These are phyloP conservation scores for Haemorhous mexicanus DNA, from an alignment of 2,113 vertebrate species.

Conservation along the genomic window DNA sequence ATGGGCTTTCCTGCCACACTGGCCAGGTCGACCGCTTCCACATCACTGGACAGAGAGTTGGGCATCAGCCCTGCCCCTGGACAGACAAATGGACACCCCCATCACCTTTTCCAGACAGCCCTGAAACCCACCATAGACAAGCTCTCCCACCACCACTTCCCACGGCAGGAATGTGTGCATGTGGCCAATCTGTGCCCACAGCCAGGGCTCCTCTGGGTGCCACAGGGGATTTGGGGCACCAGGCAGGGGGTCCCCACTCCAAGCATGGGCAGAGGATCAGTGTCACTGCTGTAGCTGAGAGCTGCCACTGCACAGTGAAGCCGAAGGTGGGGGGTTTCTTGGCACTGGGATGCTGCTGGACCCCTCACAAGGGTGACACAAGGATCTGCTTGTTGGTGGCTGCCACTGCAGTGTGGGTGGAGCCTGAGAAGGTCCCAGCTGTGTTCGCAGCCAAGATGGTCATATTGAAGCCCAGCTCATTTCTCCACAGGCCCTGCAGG, in stretches of 20 bases:
- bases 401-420: background rate
- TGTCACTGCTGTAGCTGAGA: background rate
- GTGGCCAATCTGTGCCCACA: background rate
- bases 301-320: background rate
- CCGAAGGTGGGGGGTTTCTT: background rate
- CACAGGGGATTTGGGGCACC: background rate
- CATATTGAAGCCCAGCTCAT: background rate
- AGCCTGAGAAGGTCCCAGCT: background rate
- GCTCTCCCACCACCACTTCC: background rate
- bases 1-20: background rate
- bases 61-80: background rate
- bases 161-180: background rate
- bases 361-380: background rate
- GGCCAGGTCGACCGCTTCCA: rapidly evolving
- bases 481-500: background rate
- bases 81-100: background rate
- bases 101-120: background rate
- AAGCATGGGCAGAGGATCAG: background rate
- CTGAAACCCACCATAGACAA: background rate
- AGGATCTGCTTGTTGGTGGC: background rate
- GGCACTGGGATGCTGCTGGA: background rate
- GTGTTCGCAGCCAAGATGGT: too few relatives aligned
- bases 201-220: background rate
- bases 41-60: too few relatives aligned
- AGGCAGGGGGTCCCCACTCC: rapidly evolving